Conservation (phyloP, 2,888 invertebrate species). For the Ichneumoninae sp. region DNA sequence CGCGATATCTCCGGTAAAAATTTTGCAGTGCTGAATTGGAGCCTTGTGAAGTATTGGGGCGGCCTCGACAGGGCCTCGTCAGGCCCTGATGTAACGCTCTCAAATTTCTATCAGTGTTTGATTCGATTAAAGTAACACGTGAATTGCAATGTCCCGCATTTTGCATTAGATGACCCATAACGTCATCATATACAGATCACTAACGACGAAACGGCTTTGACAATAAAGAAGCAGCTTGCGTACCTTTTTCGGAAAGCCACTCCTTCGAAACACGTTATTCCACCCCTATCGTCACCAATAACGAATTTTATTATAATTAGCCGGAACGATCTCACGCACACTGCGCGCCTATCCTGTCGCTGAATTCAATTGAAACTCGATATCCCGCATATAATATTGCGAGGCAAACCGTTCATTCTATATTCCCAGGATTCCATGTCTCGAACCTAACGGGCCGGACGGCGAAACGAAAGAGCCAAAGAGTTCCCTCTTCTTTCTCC, state of each 20-base stretch:
- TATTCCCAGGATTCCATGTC: conserved; percentile 7
- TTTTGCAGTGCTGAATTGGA: no score
- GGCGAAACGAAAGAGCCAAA: conserved; percentile 9
- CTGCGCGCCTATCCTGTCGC: neutral
- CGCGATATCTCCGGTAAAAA: no score
- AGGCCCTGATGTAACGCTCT: neutral
- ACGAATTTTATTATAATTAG: conserved; percentile 64
- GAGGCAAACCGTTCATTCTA: conserved; percentile 37
- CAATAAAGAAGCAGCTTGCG: neutral
- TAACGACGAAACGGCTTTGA: neutral
- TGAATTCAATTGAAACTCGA: conserved; percentile 57
- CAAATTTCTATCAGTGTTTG: neutral
- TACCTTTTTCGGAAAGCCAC: conserved; percentile 6
- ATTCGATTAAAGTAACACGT: neutral
- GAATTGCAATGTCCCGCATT: neutral
- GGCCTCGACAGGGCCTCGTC: no score
- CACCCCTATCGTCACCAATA: conserved; percentile 31
- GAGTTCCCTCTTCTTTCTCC: conserved; percentile 2
- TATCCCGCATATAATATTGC: conserved; percentile 41
- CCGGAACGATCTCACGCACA: conserved; percentile 29
- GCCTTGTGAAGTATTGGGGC: no score
- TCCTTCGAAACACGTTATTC: neutral
- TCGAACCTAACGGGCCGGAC: conserved; percentile 34
- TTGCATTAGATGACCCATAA: neutral
- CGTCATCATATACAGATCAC: neutral